phyloP scores from a whole-genome alignment of 2,888 invertebrate species.

The Capitulum mitella region DNA sequence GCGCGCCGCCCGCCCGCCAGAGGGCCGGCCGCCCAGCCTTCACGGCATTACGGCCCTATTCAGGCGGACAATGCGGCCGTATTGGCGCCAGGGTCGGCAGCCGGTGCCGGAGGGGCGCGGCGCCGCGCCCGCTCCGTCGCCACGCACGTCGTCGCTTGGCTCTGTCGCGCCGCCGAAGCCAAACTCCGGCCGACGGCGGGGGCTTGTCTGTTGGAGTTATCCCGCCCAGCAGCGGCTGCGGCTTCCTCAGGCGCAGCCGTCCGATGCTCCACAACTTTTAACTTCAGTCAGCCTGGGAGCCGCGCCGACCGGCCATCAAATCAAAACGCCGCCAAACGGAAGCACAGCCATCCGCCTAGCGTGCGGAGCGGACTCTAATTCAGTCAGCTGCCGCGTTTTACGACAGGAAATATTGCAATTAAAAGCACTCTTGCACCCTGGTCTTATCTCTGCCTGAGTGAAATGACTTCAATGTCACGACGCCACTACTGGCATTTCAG shows the following conservation, averaged over 20 bases:
- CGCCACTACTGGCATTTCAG: no score
- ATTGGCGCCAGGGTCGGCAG: background rate
- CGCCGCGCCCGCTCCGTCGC: background rate
- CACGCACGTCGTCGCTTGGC: background rate
- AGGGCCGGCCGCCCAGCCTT: background rate
- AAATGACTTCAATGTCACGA: no score
- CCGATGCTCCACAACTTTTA: background rate
- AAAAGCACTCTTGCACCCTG: no score
- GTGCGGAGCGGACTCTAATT: no score
- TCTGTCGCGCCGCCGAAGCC: background rate
- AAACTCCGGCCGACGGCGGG: background rate
- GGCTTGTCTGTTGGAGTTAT: background rate
- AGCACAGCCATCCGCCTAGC: no score
- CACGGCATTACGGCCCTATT: conserved; percentile 9
- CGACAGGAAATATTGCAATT: no score
- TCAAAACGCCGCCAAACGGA: no score
- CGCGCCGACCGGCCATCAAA: background rate
- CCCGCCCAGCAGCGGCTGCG: background rate
- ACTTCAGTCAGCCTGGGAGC: background rate
- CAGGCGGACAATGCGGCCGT: background rate
- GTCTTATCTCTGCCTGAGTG: no score
- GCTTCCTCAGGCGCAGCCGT: background rate
- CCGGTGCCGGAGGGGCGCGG: background rate
- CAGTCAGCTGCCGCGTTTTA: no score
- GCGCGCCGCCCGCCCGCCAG: background rate